Conservation (phyloP, 2,888 invertebrate species). For the Corythucha ciliata region DNA sequence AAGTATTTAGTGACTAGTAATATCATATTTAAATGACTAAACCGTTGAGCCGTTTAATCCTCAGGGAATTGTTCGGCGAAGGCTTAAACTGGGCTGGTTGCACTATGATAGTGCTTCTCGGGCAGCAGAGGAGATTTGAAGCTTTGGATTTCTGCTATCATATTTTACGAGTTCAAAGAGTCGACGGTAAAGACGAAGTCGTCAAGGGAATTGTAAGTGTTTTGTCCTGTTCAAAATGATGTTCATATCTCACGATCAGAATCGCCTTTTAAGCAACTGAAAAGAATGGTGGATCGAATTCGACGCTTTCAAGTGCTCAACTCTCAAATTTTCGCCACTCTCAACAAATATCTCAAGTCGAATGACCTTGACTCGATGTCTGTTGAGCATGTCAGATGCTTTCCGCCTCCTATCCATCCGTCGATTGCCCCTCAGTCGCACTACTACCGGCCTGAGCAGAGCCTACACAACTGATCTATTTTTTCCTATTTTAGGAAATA, state of each 20-base stretch:
- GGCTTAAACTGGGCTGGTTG: constrained; percentile 99
- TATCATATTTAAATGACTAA: background rate
- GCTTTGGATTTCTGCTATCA: constrained; percentile 98
- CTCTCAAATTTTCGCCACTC: constrained; percentile 92
- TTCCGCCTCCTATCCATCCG: constrained; percentile 86
- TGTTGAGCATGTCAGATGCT: constrained; percentile 93
- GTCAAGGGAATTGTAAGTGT: constrained; percentile 85
- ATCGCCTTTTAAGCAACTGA: constrained; percentile 61
- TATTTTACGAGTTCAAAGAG: constrained; percentile 86
- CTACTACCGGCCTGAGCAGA: constrained; percentile 43
- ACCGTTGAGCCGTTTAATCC: constrained; percentile 24
- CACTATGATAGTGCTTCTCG: constrained; percentile 86
- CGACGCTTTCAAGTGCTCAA: constrained; percentile 96
- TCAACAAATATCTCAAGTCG: constrained; percentile 86
- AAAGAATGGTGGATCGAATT: constrained; percentile 95
- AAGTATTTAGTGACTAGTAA: constrained; percentile 47
- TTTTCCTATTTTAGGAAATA: too few relatives aligned
- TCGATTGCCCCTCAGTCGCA: constrained; percentile 50
- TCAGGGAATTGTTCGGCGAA: constrained; percentile 91
- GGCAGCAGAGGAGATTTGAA: constrained; percentile 92
- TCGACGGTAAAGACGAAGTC: constrained; percentile 90
- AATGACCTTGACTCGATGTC: constrained; percentile 68
- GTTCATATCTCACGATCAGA: background rate
- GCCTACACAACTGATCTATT: constrained; percentile 22
- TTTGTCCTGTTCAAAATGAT: background rate